A percentile compares a stretch with the other conserved stretches of the same genome.
Evolutionary conservation across 2,888 invertebrate genomes (phyloP).

Genomic region (Apamea crenata): DNA sequence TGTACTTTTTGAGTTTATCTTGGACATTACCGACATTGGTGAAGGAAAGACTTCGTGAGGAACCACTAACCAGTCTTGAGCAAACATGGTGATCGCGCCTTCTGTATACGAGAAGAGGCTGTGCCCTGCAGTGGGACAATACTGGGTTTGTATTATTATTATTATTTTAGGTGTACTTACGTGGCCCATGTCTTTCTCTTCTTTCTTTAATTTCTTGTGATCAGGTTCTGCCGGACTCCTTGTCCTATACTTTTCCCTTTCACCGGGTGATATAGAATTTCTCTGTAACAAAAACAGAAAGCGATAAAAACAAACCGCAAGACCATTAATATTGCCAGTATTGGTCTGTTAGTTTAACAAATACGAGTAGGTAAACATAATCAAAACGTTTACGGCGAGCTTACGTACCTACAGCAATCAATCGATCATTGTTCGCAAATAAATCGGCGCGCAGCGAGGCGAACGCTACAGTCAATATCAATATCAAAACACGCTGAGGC

Average conservation of each 20-base stretch:
- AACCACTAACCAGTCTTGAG: background rate
- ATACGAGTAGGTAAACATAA: constrained; percentile 87
- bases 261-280: constrained; percentile 96
- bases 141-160: background rate
- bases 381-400: constrained; percentile 88
- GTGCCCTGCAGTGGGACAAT: background rate
- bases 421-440: constrained; percentile 90
- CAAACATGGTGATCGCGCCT: background rate
- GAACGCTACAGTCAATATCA: constrained; percentile 89
- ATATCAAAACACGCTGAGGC: constrained; percentile 91
- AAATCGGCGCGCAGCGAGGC: constrained; percentile 89
- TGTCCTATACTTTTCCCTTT: constrained; percentile 95
- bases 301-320: constrained; percentile 71
- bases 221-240: constrained; percentile 94
- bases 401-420: constrained; percentile 87
- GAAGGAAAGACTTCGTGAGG: background rate
- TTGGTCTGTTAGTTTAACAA: constrained; percentile 82
- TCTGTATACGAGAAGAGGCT: background rate
- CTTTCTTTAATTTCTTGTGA: constrained; percentile 94
- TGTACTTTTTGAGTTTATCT: background rate
- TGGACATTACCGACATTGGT: background rate
- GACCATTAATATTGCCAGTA: constrained; percentile 73
- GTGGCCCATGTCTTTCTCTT: constrained; percentile 95
- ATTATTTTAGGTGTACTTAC: constrained; percentile 87
- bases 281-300: constrained; percentile 90